Evolutionary conservation across 2,888 invertebrate genomes (phyloP).

Genomic region (Sericinus montela): DNA sequence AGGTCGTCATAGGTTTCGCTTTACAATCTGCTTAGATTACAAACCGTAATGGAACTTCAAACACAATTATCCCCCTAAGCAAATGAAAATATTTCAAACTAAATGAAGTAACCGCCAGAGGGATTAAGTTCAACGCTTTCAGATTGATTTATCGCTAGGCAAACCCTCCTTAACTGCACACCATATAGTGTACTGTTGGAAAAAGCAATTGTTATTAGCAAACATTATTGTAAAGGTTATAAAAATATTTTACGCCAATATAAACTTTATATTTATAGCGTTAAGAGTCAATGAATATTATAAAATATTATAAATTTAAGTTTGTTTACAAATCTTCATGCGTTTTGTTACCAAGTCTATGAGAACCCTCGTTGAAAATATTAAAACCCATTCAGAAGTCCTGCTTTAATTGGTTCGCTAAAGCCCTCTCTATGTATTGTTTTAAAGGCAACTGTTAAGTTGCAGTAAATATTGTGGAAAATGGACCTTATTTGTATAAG

Average conservation of each 20-base stretch:
- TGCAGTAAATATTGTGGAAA: neutral
- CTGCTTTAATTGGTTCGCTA: constrained; percentile 11
- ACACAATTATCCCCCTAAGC: constrained; percentile 29
- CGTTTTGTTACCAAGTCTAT: constrained; percentile 10
- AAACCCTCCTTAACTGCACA: constrained; percentile 22
- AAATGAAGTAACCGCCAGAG: constrained; percentile 43
- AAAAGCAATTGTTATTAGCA: constrained; percentile 12
- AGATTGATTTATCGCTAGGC: constrained; percentile 30
- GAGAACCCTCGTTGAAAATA: constrained; percentile 9
- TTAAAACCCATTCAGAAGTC: constrained; percentile 3
- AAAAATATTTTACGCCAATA: neutral
- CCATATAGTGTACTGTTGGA: constrained; percentile 1
- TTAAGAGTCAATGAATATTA: neutral
- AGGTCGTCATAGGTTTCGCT: neutral
- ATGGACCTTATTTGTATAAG: neutral
- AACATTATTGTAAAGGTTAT: neutral
- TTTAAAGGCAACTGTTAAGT: neutral
- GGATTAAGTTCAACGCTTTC: constrained; percentile 48
- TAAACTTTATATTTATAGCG: neutral
- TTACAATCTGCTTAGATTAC: constrained; percentile 10
- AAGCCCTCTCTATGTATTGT: constrained; percentile 17
- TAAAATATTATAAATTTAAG: neutral
- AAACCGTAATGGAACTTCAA: constrained; percentile 21
- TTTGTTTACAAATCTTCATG: constrained; percentile 5
- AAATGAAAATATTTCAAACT: constrained; percentile 41